phyloP scores from a whole-genome alignment of 2,888 invertebrate genomes.

The Abrostola tripartita region DNA sequence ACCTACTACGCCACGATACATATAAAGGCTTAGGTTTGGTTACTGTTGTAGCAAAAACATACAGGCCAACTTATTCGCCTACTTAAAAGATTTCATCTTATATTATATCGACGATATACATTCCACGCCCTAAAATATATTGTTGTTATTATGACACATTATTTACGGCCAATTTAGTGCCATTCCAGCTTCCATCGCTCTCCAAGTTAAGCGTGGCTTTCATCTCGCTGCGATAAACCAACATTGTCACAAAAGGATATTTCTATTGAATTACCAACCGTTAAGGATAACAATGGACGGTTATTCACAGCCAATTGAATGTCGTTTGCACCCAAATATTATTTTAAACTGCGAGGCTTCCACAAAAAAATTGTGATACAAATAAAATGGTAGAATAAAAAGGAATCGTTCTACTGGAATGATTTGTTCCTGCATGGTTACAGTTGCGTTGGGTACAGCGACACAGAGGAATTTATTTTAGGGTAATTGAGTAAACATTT shows the following conservation, averaged over 20 bases:
- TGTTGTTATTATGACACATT: not conserved
- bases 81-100: too few relatives aligned
- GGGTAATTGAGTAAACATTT: not conserved
- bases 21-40: too few relatives aligned
- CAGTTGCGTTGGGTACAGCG: not conserved
- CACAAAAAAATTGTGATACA: slow-evolving; percentile 15
- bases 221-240: not conserved
- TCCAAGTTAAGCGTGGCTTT: not conserved
- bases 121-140: too few relatives aligned
- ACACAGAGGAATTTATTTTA: not conserved
- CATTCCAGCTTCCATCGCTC: not conserved
- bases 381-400: slow-evolving; percentile 6
- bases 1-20: too few relatives aligned
- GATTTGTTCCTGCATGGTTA: slow-evolving; percentile 1
- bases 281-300: slow-evolving; percentile 15
- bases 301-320: slow-evolving; percentile 34
- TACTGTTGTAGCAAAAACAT: too few relatives aligned
- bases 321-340: slow-evolving; percentile 16
- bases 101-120: too few relatives aligned
- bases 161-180: slow-evolving; percentile 1
- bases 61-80: too few relatives aligned
- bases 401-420: not conserved
- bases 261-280: not conserved
- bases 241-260: not conserved
- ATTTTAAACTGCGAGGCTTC: slow-evolving; percentile 11